These are phyloP conservation scores for Barypeithes pellucidus DNA, from an alignment of 2,888 invertebrate species.

Conservation along the genomic window DNA sequence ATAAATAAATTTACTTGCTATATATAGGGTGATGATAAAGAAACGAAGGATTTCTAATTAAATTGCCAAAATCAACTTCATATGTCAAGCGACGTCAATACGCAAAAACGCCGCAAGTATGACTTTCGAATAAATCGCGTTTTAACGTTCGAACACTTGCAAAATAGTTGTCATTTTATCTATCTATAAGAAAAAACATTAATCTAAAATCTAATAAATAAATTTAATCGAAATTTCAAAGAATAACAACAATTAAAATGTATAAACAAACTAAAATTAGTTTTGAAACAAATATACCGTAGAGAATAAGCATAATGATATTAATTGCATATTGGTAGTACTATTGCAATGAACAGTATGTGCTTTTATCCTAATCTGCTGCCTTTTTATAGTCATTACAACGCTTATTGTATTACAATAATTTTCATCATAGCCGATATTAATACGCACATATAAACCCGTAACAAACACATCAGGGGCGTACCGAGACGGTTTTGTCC, in stretches of 20 bases:
- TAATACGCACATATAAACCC: conserved; percentile 1
- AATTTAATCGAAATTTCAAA: not conserved
- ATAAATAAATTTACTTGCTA: not conserved
- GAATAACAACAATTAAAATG: not conserved
- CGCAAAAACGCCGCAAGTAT: too few relatives aligned
- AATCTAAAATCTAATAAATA: too few relatives aligned
- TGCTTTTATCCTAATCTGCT: conserved; percentile 21
- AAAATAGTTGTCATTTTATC: too few relatives aligned
- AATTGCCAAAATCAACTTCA: too few relatives aligned
- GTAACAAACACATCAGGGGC: too few relatives aligned
- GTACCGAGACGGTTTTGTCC: too few relatives aligned
- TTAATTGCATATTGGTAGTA: not conserved
- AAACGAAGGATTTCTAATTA: too few relatives aligned
- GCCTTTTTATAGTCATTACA: conserved; percentile 25
- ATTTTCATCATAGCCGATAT: conserved; percentile 19
- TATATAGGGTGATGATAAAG: too few relatives aligned
- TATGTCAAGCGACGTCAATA: too few relatives aligned
- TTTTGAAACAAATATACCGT: not conserved
- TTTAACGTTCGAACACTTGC: too few relatives aligned
- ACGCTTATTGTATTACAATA: conserved; percentile 19
- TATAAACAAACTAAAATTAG: not conserved
- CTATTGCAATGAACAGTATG: not conserved
- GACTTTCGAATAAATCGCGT: too few relatives aligned
- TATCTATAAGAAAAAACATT: too few relatives aligned
- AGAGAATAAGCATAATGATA: not conserved